Evolutionary conservation across 2,888 invertebrate species (phyloP).

Genomic region (Leucozona laternaria): DNA sequence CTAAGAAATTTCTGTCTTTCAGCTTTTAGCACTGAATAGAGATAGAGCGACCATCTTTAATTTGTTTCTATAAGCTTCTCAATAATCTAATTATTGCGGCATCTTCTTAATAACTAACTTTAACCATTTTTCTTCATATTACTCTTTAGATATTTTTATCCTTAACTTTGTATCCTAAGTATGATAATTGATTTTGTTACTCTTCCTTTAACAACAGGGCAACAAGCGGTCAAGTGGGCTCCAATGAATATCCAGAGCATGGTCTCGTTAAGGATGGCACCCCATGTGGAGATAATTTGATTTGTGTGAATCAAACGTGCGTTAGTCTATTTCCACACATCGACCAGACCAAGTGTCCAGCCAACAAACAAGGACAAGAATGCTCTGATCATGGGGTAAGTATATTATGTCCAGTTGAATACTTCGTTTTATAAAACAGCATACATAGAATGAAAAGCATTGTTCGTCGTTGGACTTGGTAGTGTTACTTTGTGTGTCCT

Average conservation of each 20-base stretch:
- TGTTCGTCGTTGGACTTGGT: neutral
- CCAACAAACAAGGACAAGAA: constrained; percentile 93
- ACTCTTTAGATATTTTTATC: neutral
- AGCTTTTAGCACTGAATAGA: neutral
- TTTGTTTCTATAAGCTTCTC: constrained; percentile 1
- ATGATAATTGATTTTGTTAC: constrained; percentile 69
- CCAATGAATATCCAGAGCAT: constrained; percentile 88
- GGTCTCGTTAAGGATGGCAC: constrained; percentile 97
- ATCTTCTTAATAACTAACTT: neutral
- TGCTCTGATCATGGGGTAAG: constrained; percentile 98
- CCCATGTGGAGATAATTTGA: constrained; percentile 95
- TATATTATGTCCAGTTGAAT: constrained; percentile 77
- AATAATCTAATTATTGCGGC: constrained; percentile 12
- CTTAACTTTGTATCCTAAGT: constrained; percentile 25
- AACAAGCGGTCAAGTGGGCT: constrained; percentile 88
- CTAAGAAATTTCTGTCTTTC: neutral
- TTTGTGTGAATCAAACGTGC: constrained; percentile 98
- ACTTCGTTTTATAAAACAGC: constrained; percentile 9
- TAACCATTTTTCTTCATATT: constrained; percentile 25
- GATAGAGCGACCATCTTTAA: neutral
- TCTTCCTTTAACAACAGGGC: constrained; percentile 85
- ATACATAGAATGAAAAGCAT: neutral
- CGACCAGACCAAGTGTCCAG: constrained; percentile 94
- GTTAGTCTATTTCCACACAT: constrained; percentile 92
- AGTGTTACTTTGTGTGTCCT: constrained; percentile 57